Percentiles rank a stretch among this genome's conserved stretches.
These are phyloP conservation scores for Spilarctia lutea DNA, from an alignment of 2,888 invertebrate species.

Conservation along the genomic window DNA sequence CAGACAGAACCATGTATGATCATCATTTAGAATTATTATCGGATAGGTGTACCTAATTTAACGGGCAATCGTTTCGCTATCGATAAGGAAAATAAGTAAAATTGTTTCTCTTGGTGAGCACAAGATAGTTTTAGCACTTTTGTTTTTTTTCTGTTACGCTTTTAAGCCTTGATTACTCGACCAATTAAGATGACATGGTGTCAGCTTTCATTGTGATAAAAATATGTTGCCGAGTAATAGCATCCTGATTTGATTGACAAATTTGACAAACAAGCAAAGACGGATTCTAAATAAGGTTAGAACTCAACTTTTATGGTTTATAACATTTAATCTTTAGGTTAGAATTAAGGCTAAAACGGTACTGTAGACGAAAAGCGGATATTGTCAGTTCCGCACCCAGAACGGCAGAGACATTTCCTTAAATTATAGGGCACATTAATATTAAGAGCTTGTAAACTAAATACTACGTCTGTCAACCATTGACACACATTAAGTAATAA, in stretches of 20 bases:
- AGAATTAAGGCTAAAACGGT: not conserved
- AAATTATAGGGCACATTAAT: constrained; percentile 13
- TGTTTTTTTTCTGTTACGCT: not conserved
- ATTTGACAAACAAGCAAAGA: not conserved
- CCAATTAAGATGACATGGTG: not conserved
- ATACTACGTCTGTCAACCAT: not conserved
- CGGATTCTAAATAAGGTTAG: not conserved
- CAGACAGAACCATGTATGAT: constrained; percentile 2
- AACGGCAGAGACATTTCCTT: constrained; percentile 31
- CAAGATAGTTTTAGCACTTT: not conserved
- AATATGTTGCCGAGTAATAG: too few relatives aligned
- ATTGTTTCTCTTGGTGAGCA: not conserved
- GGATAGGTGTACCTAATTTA: not conserved
- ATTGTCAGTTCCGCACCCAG: constrained; percentile 45
- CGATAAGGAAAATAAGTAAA: not conserved
- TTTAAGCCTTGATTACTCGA: not conserved
- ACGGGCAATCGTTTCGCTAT: not conserved
- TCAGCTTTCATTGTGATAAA: not conserved
- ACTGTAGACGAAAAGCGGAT: constrained; percentile 30
- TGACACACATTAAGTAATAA: too few relatives aligned
- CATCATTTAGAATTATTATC: not conserved
- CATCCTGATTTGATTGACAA: not conserved
- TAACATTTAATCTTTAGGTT: not conserved
- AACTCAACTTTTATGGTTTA: not conserved
- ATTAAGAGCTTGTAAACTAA: not conserved